Evolutionary conservation across 1,140 invertebrate species (phyloP).

Genomic region (Rhopalosiphum maidis): DNA sequence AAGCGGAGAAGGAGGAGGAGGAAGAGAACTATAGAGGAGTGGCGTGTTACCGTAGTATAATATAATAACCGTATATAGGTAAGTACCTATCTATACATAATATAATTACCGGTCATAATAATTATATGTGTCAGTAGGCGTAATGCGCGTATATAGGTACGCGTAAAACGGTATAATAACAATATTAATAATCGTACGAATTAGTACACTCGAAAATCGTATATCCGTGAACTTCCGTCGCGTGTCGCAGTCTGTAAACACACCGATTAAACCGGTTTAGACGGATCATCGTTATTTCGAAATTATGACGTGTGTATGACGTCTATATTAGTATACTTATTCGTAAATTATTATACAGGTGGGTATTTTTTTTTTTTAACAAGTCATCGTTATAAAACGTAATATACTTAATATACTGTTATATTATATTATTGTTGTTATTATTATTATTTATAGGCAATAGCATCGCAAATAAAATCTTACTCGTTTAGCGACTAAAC

Average conservation of each 20-base stretch:
- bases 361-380: neutral
- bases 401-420: neutral
- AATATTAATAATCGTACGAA: neutral
- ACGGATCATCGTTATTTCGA: neutral
- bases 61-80: neutral
- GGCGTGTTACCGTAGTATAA: neutral
- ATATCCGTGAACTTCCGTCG: neutral
- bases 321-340: neutral
- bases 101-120: constrained; percentile 15
- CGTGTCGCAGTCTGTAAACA: neutral
- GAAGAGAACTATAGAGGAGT: no score
- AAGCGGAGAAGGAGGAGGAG: neutral
- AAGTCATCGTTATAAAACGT: neutral
- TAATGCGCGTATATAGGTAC: neutral
- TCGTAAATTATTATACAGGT: neutral
- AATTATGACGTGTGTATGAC: neutral
- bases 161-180: neutral
- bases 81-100: neutral
- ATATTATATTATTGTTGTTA: no score
- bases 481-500: neutral
- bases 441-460: neutral
- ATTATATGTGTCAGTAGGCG: constrained; percentile 15
- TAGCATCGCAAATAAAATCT: neutral
- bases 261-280: neutral
- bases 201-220: neutral